Conservation (phyloP, 2,888 invertebrate species). For the Philonicus albiceps region DNA sequence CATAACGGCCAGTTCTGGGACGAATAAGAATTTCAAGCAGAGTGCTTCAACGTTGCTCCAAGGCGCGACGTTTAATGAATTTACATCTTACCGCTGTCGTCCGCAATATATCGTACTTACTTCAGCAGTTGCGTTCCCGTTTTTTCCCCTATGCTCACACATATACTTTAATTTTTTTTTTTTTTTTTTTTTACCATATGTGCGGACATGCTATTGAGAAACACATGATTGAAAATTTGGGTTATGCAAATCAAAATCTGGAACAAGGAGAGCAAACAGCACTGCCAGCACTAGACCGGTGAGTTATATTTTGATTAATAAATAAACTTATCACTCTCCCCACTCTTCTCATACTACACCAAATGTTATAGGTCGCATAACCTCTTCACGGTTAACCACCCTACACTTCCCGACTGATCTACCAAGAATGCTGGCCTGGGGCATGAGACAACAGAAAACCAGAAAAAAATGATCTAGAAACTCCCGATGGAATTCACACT, state of each 20-base stretch:
- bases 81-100: neutral
- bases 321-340: neutral
- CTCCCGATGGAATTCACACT: constrained; percentile 38
- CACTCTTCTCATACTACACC: neutral
- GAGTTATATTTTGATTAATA: neutral
- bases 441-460: neutral
- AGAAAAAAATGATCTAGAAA: constrained; percentile 19
- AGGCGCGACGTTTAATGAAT: neutral
- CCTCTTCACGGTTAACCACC: neutral
- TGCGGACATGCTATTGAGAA: neutral
- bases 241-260: constrained; percentile 34
- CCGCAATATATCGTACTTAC: too few species aligned
- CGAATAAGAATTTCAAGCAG: constrained; percentile 16
- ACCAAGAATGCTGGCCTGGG: neutral
- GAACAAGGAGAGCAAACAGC: constrained; percentile 30
- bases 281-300: neutral
- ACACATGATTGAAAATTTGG: constrained; percentile 19
- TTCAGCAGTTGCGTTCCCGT: neutral
- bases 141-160: neutral
- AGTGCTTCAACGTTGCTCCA: neutral
- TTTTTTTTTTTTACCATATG: neutral
- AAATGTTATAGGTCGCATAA: neutral
- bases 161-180: neutral
- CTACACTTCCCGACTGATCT: neutral
- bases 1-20: constrained; percentile 40